These are phyloP conservation scores for Rhodophaea formosa DNA, from an alignment of 2,888 invertebrate genomes.

Conservation along the genomic window DNA sequence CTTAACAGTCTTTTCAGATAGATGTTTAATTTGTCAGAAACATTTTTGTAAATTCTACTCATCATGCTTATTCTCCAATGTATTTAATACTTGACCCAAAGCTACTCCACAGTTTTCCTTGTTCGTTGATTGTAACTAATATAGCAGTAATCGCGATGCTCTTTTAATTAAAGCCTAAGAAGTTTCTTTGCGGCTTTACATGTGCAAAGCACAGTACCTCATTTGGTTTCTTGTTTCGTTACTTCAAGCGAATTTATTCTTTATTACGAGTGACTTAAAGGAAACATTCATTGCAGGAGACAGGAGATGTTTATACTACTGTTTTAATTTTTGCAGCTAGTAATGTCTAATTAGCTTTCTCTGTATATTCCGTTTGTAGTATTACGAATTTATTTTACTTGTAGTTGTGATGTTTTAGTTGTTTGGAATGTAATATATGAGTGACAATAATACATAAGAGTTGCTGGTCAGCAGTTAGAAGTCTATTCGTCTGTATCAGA, in stretches of 20 bases:
- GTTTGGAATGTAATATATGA: no score
- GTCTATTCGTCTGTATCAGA: no score
- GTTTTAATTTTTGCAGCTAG: background rate
- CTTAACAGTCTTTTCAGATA: no score
- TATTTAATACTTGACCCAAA: conserved; percentile 13
- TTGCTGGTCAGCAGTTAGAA: no score
- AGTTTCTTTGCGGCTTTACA: conserved; percentile 56
- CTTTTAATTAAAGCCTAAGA: conserved; percentile 66
- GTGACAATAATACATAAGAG: no score
- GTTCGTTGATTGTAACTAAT: conserved; percentile 58
- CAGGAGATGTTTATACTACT: background rate
- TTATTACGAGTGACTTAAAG: conserved; percentile 18
- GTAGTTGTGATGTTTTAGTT: no score
- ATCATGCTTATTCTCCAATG: background rate
- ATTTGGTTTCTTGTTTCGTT: conserved; percentile 34
- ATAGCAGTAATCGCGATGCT: conserved; percentile 64
- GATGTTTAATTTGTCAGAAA: no score
- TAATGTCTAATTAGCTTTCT: background rate
- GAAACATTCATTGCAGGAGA: background rate
- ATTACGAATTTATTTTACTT: background rate
- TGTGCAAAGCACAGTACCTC: conserved; percentile 35
- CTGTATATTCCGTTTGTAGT: background rate
- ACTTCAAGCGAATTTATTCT: conserved; percentile 20
- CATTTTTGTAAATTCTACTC: no score
- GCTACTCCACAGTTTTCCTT: conserved; percentile 32